Evolutionary conservation across 2,113 vertebrate species (phyloP).

Genomic region (Uropsilus gracilis): DNA sequence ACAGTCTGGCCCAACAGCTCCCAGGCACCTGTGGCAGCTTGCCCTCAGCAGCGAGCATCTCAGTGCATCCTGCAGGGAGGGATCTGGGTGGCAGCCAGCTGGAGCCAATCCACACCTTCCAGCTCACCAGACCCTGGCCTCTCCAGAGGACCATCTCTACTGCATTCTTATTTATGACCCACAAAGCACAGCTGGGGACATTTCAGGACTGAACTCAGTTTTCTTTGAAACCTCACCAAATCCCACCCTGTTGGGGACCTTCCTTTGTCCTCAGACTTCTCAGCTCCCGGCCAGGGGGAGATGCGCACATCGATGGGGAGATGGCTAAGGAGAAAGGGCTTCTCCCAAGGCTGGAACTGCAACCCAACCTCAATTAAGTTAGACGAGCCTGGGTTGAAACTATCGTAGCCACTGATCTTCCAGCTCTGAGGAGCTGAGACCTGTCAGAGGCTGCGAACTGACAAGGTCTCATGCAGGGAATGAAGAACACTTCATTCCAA

Average conservation of each 20-base stretch:
- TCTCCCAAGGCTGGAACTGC: conserved; percentile 55
- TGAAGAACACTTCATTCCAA: too few species aligned
- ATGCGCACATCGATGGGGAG: background rate
- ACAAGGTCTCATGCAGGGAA: too few species aligned
- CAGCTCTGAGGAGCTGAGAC: conserved; percentile 28
- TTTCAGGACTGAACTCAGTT: background rate
- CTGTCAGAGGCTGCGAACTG: too few species aligned
- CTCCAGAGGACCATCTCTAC: background rate
- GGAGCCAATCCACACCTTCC: background rate
- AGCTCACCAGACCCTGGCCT: background rate
- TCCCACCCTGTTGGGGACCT: background rate
- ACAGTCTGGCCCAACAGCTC: background rate
- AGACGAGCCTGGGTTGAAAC: conserved; percentile 58
- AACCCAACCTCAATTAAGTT: conserved; percentile 76
- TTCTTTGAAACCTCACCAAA: conserved; percentile 38
- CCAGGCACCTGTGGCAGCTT: too few species aligned
- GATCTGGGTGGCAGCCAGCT: background rate
- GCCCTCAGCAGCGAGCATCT: background rate
- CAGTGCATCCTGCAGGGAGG: background rate
- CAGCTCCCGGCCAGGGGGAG: background rate
- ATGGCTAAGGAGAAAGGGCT: conserved; percentile 38
- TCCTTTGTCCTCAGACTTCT: background rate
- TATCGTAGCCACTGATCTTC: conserved; percentile 43
- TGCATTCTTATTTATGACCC: background rate
- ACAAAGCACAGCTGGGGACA: conserved; percentile 12